A percentile compares a stretch with the other conserved stretches of the same genome.
Evolutionary conservation across 2,113 vertebrate genomes (phyloP).

Genomic region (Apus apus): DNA sequence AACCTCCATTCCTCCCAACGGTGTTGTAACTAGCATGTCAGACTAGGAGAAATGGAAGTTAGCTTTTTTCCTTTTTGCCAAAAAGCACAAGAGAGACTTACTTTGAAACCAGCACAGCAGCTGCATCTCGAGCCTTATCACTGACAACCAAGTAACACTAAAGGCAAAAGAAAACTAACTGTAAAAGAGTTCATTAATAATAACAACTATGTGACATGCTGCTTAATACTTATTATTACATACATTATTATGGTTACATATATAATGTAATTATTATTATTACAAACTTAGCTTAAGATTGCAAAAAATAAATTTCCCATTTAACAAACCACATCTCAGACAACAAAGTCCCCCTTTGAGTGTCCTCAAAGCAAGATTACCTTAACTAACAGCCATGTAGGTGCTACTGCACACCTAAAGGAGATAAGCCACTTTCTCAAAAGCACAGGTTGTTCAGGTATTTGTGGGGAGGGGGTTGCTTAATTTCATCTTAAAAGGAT

Average conservation of each 20-base stretch:
- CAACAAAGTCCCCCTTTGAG: background rate
- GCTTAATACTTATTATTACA: background rate
- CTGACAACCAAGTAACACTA: slow-evolving; percentile 90
- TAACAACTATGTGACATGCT: background rate
- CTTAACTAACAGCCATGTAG: background rate
- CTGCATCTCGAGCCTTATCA: slow-evolving; percentile 89
- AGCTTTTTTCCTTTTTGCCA: background rate
- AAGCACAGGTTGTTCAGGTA: background rate
- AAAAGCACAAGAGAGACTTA: slow-evolving; percentile 76
- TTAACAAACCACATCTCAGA: background rate
- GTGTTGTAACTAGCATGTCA: background rate
- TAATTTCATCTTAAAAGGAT: background rate
- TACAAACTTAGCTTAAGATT: background rate
- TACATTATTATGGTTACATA: background rate
- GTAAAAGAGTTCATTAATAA: background rate
- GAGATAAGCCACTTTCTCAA: background rate
- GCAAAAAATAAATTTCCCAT: background rate
- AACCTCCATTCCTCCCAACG: background rate
- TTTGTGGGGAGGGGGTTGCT: background rate
- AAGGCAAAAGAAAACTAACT: slow-evolving; percentile 10
- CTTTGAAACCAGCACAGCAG: slow-evolving; percentile 94
- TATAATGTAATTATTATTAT: background rate
- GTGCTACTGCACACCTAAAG: background rate
- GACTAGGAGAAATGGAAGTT: background rate
- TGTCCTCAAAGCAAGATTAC: background rate